These are phyloP conservation scores for Lutjanus argentimaculatus DNA, from an alignment of 2,797 vertebrate species.

Conservation along the genomic window DNA sequence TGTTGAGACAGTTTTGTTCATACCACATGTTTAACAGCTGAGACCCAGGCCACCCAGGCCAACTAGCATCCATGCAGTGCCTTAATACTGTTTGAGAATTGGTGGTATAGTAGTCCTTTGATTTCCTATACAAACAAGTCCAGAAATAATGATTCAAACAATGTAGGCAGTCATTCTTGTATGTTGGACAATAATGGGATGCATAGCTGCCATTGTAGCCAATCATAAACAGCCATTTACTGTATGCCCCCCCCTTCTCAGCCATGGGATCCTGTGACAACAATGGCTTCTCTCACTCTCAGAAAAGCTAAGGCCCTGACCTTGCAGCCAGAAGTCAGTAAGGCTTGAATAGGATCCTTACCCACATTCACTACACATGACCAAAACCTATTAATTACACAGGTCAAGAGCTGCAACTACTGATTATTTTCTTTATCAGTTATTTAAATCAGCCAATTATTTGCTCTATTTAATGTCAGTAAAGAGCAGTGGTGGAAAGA, in stretches of 20 bases:
- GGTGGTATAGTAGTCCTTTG: not conserved
- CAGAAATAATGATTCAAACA: conserved; percentile 18
- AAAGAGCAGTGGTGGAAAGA: no score
- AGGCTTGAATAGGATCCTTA: conserved; percentile 4
- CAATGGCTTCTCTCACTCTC: conserved; percentile 52
- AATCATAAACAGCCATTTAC: conserved; percentile 33
- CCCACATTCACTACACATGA: not conserved
- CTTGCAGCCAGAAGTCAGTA: conserved; percentile 11
- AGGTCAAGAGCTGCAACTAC: not conserved
- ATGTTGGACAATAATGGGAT: conserved; percentile 29
- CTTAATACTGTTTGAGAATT: not conserved
- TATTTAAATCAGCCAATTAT: no score
- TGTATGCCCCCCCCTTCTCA: conserved; percentile 10
- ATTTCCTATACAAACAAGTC: conserved; percentile 8
- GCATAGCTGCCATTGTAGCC: conserved; percentile 25
- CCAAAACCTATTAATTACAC: not conserved
- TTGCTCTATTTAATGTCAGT: no score
- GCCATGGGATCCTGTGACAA: conserved; percentile 44
- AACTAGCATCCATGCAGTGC: not conserved
- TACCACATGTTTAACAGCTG: not conserved
- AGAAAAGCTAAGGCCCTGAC: conserved; percentile 22
- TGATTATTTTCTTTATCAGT: not conserved
- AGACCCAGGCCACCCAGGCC: not conserved
- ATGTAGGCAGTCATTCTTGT: conserved; percentile 10
- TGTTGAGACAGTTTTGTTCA: conserved; percentile 27